A percentile compares a stretch with the other conserved stretches of the same genome.
phyloP scores from a whole-genome alignment of 2,797 vertebrate species.

The Poecilia wingei region DNA sequence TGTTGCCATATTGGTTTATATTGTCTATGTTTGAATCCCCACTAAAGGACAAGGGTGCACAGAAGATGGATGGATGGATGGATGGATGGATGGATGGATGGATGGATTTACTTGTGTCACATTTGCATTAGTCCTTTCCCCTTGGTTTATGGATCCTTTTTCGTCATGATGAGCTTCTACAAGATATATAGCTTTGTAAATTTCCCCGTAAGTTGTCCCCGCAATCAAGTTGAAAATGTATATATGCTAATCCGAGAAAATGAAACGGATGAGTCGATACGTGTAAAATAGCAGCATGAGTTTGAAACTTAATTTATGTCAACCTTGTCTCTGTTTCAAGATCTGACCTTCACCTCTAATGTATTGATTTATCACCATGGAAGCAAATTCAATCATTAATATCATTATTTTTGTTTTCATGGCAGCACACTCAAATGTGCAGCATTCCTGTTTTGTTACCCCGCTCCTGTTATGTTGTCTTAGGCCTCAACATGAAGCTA shows the following conservation, averaged over 20 bases:
- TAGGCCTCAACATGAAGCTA: slow-evolving; percentile 5
- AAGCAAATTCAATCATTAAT: neutral
- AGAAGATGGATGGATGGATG: neutral
- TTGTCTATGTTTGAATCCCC: neutral
- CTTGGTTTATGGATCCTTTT: neutral
- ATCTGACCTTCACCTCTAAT: neutral
- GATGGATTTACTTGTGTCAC: neutral
- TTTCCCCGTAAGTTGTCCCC: neutral
- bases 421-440: neutral
- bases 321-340: neutral
- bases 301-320: neutral
- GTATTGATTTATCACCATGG: neutral
- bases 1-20: neutral
- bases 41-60: no score
- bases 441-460: neutral
- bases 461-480: neutral
- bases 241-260: neutral
- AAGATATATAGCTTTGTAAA: neutral
- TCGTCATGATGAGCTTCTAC: neutral
- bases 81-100: neutral
- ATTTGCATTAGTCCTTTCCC: neutral
- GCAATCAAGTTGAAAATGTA: neutral
- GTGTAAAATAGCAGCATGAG: neutral
- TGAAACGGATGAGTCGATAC: neutral
- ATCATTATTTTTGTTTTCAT: neutral